Evolutionary conservation across 2,797 vertebrate genomes (phyloP), one percentile per base, ranked within the genome.

Genomic region (Scolopax rusticola): DNA sequence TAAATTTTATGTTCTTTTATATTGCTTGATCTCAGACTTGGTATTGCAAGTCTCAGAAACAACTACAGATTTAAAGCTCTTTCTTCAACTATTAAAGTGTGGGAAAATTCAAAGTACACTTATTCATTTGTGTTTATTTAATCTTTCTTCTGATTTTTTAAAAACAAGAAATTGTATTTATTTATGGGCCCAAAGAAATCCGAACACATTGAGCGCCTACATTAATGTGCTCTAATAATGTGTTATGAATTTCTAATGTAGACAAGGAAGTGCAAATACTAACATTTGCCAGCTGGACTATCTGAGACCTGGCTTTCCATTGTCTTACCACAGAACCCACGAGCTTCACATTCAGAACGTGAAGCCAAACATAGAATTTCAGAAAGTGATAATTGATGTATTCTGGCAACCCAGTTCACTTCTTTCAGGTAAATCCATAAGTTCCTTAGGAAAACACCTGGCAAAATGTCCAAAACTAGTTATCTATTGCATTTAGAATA

Each of bases 1-100:
- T 87, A 80, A 80, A 77, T 61, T 83, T 91, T 80, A 74, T 85
- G 45, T 84, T 83, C 38, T 92, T 85, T 89, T 68, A 90, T 78
- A 74, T 18, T 53, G 21, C 32, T 91, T 89, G 24, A 79, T 91
- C 33, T 93, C 70, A 50, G 16, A 38, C 16, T 89, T 89, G 9
- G 20, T 87, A 71, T 83, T 87, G 11, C 16, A 67, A 80, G 13
- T 74, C 28, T 63, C 69, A 89, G 67, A 88, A 95, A 84, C 43
- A 90, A 30, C 40, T 78, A 59, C 18, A 48, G 0, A 2, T 91
- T 70, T 87, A 73, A 94, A 94, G 13, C 11, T 86, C 40, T 69
- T 87, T 89, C 54, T 95, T 82, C 5, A 17, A 70, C 25, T 76
- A 11, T 20, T 79, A 84, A 88, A 91, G 19, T 24, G 40, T 60